Evolutionary conservation across 2,797 vertebrate genomes (phyloP), one percentile per base, ranked within the genome.

Genomic region (Aeoliscus strigatus): DNA sequence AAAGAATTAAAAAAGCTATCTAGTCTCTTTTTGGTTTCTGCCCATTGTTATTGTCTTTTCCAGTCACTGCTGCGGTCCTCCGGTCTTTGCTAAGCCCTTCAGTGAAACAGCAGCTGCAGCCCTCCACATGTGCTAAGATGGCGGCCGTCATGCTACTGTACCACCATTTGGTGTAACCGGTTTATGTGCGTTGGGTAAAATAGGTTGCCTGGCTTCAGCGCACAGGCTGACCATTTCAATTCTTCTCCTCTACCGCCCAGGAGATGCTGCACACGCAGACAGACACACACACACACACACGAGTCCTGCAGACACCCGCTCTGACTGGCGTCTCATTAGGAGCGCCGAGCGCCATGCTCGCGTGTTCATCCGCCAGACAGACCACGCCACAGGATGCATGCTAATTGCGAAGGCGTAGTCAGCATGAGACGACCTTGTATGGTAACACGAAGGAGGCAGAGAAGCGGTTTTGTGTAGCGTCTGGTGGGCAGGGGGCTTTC

Each of bases 291-390:
- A 61, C 52, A 51, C 47, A 61, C 52, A 51, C 73, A 69, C 60
- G 4, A n/a, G 39, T 73, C 76, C 67, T 50, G 0, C 64, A 36
- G 72, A 66, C 72, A 18, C 50, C 58, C 51, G 54, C 37, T 6
- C 58, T 80, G 84, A 83, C 78, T 76, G 80, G 77, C 78, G 75
- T 77, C 74, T 86, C 82, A 84, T 86, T 86, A 80, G 66, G 62
- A 45, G 69, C 70, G 73, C 69, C 39, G 65, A 58, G 63, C 50
- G 45, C 51, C 39, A n/a, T 8, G 66, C 64, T 53, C 18, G 44
- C 25, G 55, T 28, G 56, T 51, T 39, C 73, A 46, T n/a, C 64
- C 57, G 56, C 73, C 81, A 86, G 82, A 84, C 84, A 80, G 79
- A 66, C 78, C 73, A 59, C 59, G 34, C 82, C 77, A 78, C 80